Conservation (phyloP, 2,888 invertebrate genomes). For the Orthosia gothica region DNA sequence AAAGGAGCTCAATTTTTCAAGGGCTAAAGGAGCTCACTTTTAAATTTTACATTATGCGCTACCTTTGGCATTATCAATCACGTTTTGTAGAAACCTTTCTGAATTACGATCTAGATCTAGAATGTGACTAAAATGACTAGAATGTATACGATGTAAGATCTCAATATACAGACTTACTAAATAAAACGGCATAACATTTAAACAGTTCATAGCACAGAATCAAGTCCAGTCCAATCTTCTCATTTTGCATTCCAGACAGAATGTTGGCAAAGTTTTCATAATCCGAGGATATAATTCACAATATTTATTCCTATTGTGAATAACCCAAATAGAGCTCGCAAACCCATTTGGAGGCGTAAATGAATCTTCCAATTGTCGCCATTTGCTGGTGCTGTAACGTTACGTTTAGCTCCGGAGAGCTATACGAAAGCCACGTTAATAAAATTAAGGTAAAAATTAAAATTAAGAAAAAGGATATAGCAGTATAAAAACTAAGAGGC, state of each 20-base stretch:
- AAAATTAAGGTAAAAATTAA: no score
- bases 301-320: conserved; percentile 63
- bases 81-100: conserved; percentile 18
- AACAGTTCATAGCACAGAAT: conserved; percentile 11
- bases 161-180: background rate
- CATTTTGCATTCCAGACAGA: conserved; percentile 41
- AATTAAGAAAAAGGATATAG: no score
- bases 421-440: no score
- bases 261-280: conserved; percentile 56
- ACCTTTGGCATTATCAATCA: conserved; percentile 31
- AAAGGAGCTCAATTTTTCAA: conserved; percentile 44
- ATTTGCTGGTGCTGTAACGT: conserved; percentile 71
- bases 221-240: conserved; percentile 28
- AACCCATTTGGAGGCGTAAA: conserved; percentile 67
- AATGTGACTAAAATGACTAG: conserved; percentile 10
- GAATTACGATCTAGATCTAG: background rate
- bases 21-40: conserved; percentile 24
- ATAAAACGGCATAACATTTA: background rate
- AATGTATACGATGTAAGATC: background rate
- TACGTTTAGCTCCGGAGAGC: no score
- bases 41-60: conserved; percentile 14
- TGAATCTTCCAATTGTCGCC: conserved; percentile 74
- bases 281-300: conserved; percentile 55
- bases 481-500: no score
- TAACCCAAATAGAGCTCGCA: conserved; percentile 58